These are phyloP conservation scores for Dorcus hopei DNA, from an alignment of 2,888 invertebrate genomes.

Conservation along the genomic window DNA sequence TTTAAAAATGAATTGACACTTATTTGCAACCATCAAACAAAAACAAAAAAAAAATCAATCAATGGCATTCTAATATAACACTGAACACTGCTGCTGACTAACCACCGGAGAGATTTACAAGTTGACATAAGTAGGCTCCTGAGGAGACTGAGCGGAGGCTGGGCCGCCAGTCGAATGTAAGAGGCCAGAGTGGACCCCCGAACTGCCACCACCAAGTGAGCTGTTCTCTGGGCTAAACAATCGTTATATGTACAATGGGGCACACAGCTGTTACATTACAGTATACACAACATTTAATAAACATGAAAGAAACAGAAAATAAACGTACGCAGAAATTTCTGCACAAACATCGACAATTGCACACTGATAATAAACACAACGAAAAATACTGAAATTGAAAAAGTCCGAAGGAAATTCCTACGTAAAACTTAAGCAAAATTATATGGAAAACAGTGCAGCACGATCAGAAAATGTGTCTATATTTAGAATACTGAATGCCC, in stretches of 20 bases:
- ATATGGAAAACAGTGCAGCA: slow-evolving; percentile 27
- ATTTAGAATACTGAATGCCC: slow-evolving; percentile 31
- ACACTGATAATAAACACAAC: slow-evolving; percentile 22
- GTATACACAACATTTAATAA: slow-evolving; percentile 26
- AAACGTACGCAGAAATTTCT: slow-evolving; percentile 25
- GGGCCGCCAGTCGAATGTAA: slow-evolving; percentile 56
- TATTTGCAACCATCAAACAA: slow-evolving; percentile 16
- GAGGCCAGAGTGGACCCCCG: slow-evolving; percentile 46
- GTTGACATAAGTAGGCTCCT: slow-evolving; percentile 92
- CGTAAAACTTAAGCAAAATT: slow-evolving; percentile 7
- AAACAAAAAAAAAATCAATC: slow-evolving; percentile 24
- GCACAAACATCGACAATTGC: slow-evolving; percentile 23
- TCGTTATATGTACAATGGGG: slow-evolving; percentile 50
- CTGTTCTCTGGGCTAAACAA: slow-evolving; percentile 52
- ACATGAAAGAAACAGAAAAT: slow-evolving; percentile 24
- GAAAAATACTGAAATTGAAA: slow-evolving; percentile 15
- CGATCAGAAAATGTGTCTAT: slow-evolving; percentile 70
- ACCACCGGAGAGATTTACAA: slow-evolving; percentile 66
- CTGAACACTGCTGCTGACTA: slow-evolving; percentile 50
- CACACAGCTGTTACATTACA: slow-evolving; percentile 30
- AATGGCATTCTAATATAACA: slow-evolving; percentile 32
- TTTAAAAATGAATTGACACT: no score
- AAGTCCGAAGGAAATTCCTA: slow-evolving; percentile 2
- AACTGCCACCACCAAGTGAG: slow-evolving; percentile 40
- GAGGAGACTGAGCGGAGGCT: slow-evolving; percentile 64